A percentile compares a stretch with the other conserved stretches of the same genome.
Evolutionary conservation across 2,797 vertebrate genomes (phyloP).

Genomic region (Geotria australis): DNA sequence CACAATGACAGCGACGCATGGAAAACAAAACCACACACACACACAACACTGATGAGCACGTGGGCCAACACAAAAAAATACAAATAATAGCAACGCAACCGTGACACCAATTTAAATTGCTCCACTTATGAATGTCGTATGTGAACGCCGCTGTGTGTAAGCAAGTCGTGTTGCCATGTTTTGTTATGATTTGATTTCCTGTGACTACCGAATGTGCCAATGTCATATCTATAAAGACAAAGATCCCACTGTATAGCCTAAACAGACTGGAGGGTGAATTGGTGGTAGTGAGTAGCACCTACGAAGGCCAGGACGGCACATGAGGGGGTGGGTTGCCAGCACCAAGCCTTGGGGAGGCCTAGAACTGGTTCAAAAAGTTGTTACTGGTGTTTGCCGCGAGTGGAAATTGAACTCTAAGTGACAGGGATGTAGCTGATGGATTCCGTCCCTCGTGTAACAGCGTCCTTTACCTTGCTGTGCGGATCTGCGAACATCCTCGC

Average conservation of each 20-base stretch:
- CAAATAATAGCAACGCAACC: neutral
- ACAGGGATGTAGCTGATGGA: too few relatives aligned
- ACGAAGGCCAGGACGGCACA: too few relatives aligned
- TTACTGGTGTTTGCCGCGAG: too few relatives aligned
- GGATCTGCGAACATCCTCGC: constrained; percentile 92
- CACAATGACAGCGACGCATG: constrained; percentile 65
- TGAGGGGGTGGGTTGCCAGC: too few relatives aligned
- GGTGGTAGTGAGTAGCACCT: too few relatives aligned
- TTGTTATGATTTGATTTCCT: too few relatives aligned
- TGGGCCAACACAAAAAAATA: constrained; percentile 15
- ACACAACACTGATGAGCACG: constrained; percentile 12
- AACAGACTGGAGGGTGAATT: neutral
- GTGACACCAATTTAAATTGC: neutral
- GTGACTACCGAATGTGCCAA: neutral
- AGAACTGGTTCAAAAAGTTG: too few relatives aligned
- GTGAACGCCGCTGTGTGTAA: neutral
- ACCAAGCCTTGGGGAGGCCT: too few relatives aligned
- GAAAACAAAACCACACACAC: constrained; percentile 46
- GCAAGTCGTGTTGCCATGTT: neutral
- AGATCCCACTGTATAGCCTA: too few relatives aligned
- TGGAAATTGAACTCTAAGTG: too few relatives aligned
- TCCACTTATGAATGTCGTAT: neutral
- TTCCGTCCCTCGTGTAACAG: too few relatives aligned
- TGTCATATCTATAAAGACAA: neutral
- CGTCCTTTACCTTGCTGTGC: constrained; percentile 49